Conservation (phyloP, 2,888 invertebrate species). For the Dorcus hopei region DNA sequence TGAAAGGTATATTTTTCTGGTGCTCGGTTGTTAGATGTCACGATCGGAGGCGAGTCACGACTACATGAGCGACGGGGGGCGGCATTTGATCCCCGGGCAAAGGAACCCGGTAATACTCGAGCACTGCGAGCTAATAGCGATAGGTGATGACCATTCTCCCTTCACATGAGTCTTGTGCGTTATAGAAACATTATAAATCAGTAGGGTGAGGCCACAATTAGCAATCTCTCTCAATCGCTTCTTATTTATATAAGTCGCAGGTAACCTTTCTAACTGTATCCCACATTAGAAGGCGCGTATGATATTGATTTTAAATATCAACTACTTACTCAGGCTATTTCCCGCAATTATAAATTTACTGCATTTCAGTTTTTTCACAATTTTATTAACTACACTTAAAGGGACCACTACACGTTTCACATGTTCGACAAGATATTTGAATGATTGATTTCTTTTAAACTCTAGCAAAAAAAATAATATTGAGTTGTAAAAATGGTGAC, state of each 20-base stretch:
- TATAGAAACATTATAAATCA: constrained; percentile 24
- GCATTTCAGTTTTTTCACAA: no score
- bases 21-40: constrained; percentile 38
- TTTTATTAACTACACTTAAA: no score
- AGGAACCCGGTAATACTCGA: constrained; percentile 39
- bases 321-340: no score
- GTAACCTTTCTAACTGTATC: no score
- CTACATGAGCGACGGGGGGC: constrained; percentile 36
- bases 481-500: no score
- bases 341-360: no score
- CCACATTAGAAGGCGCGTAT: no score
- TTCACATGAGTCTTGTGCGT: constrained; percentile 30
- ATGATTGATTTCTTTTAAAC: no score
- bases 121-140: constrained; percentile 37
- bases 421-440: no score
- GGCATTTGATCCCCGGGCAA: constrained; percentile 26
- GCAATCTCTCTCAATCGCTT: constrained; percentile 15
- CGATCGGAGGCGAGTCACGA: constrained; percentile 46
- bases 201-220: constrained; percentile 18
- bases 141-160: constrained; percentile 34
- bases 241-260: not conserved
- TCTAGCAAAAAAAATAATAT: no score
- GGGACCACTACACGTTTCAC: no score
- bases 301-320: no score
- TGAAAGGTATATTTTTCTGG: constrained; percentile 35